Evolutionary conservation across 1,140 invertebrate species (phyloP), one percentile per base, ranked within the genome.

Genomic region (Drosophila busckii): DNA sequence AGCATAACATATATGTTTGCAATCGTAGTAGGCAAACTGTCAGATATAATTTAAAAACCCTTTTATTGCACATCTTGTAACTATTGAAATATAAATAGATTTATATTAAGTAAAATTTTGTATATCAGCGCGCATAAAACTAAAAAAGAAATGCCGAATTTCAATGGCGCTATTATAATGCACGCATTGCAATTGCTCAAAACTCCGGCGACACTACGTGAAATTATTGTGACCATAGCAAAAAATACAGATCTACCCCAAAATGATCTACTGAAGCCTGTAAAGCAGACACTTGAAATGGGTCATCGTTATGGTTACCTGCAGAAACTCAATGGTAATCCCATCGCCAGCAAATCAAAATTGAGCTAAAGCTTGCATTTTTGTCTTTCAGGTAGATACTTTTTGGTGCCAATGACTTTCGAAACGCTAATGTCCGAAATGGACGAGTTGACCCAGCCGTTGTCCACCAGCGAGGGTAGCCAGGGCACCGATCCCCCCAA

Each of bases 111-210:
- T n/a, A n/a, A n/a, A n/a, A n/a, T n/a, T n/a, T n/a, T n/a, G n/a
- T n/a, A n/a, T n/a, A n/a, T n/a, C n/a, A n/a, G n/a, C n/a, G n/a
- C n/a, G n/a, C n/a, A n/a, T n/a, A n/a, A n/a, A n/a, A n/a, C n/a
- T n/a, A 50, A 34, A 29, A 1, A 12, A 31, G 45, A 34, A 3
- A 71, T 80, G 73, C 73, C 73, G 0, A 80, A 80, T 19, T 73
- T 82, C 25, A 80, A 80, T 29, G 73, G 73, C 4, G 73, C 73
- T 10, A 80, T 80, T n/a, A 15, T 82, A 9, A 20, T 80, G 50
- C 73, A 82, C 38, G 44, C 73, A 0, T 26, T 80, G 28, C 46
- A 80, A 4, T 19, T 48, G 12, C 15, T 80, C 2, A 60, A 80
- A 7, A 19, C 53, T 0, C 73, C 73, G n/a, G 58, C 73, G 0